Evolutionary conservation across 2,797 vertebrate genomes (phyloP).

Genomic region (Borostomias antarcticus): DNA sequence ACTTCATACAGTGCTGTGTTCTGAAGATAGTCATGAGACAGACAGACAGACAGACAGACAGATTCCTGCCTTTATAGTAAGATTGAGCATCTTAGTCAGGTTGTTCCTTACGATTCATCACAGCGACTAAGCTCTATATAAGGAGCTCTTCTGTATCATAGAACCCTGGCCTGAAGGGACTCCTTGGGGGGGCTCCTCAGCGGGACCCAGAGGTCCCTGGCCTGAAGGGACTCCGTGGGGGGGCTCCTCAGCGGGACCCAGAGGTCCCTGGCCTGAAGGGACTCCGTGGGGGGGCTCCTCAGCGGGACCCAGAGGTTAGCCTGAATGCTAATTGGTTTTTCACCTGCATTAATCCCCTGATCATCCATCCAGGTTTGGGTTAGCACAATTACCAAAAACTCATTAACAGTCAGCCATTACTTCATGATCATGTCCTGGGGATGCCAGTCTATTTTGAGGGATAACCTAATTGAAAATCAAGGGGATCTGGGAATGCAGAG

Average conservation of each 20-base stretch:
- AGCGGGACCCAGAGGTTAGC: conserved; percentile 15
- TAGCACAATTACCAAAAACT: conserved; percentile 53
- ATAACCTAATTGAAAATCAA: conserved; percentile 72
- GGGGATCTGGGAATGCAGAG: conserved; percentile 26
- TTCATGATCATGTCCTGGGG: conserved; percentile 55
- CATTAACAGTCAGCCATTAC: conserved; percentile 65
- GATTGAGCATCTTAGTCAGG: too few species aligned
- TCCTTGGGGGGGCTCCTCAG: background rate
- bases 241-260: background rate
- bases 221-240: background rate
- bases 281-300: background rate
- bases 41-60: too few species aligned
- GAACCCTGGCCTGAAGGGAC: conserved; percentile 4
- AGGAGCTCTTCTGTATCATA: too few species aligned
- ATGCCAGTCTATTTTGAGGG: conserved; percentile 70
- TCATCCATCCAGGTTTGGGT: conserved; percentile 34
- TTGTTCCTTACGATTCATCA: too few species aligned
- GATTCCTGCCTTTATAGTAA: too few species aligned
- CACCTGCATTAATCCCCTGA: conserved; percentile 52
- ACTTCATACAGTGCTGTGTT: too few species aligned
- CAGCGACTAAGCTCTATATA: too few species aligned
- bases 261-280: conserved; percentile 10
- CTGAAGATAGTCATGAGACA: conserved; percentile 15
- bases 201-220: conserved; percentile 7
- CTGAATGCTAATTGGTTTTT: conserved; percentile 61